Percentiles rank a stretch among this genome's conserved stretches.
Evolutionary conservation across 2,888 invertebrate genomes (phyloP).

Genomic region (Escarpia spicata): DNA sequence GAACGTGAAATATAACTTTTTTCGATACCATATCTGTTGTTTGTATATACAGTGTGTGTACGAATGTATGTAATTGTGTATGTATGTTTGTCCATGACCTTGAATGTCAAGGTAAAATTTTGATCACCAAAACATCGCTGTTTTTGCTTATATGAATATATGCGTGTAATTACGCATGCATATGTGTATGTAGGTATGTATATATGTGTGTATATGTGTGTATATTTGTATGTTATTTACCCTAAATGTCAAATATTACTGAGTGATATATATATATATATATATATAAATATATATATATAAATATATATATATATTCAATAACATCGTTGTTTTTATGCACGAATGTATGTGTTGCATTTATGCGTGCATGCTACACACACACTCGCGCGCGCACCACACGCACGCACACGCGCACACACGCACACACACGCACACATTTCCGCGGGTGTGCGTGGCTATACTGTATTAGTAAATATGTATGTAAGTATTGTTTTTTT

Average conservation of each 20-base stretch:
- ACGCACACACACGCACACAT: too few relatives aligned
- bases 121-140: too few relatives aligned
- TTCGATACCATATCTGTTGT: too few relatives aligned
- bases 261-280: conserved; percentile 24
- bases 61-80: too few relatives aligned
- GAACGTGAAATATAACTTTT: too few relatives aligned
- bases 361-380: not conserved
- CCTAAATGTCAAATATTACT: conserved; percentile 24
- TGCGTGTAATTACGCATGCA: conserved; percentile 14
- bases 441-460: too few relatives aligned
- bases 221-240: conserved; percentile 22
- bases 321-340: not conserved
- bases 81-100: too few relatives aligned
- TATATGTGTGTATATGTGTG: conserved; percentile 22
- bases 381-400: not conserved
- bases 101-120: too few relatives aligned
- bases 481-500: too few relatives aligned
- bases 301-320: conserved; percentile 27
- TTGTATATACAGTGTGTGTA: too few relatives aligned
- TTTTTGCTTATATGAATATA: not conserved
- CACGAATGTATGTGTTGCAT: not conserved
- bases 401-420: too few relatives aligned
- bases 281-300: conserved; percentile 26
- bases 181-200: not conserved
- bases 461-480: too few relatives aligned